Percentiles rank a stretch among this genome's conserved stretches.
Conservation (phyloP, 2,113 vertebrate genomes). For the Calypte anna region DNA sequence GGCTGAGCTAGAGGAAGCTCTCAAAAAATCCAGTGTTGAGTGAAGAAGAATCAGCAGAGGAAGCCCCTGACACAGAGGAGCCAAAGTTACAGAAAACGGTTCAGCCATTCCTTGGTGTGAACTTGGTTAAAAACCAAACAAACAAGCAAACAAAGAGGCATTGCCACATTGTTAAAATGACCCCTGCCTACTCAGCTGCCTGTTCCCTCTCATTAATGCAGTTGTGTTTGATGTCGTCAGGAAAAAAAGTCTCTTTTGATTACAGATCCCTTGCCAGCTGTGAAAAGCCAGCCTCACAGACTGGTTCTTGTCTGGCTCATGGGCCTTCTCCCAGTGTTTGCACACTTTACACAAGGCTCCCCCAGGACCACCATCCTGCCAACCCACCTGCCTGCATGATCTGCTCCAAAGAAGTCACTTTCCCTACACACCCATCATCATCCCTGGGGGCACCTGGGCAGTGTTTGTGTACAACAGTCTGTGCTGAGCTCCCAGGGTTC, state of each 20-base stretch:
- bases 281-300: neutral
- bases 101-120: neutral
- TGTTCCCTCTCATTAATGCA: neutral
- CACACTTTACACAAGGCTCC: rapidly evolving
- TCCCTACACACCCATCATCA: neutral
- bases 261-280: neutral
- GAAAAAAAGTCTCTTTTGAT: neutral
- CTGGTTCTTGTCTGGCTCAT: neutral
- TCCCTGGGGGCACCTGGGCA: rapidly evolving
- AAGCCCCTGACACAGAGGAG: neutral
- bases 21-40: neutral
- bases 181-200: neutral
- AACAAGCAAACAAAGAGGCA: neutral
- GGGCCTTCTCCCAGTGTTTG: neutral
- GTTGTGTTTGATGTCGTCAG: neutral
- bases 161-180: neutral
- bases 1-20: neutral
- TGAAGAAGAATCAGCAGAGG: neutral
- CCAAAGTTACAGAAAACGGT: neutral
- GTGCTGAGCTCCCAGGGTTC: neutral
- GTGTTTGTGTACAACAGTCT: neutral
- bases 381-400: rapidly evolving
- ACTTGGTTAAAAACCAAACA: neutral
- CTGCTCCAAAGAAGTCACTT: neutral
- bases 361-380: rapidly evolving